A percentile compares a stretch with the other conserved stretches of the same genome.
Conservation (phyloP, 2,888 invertebrate species). For the Tenthredo scrophulariae region DNA sequence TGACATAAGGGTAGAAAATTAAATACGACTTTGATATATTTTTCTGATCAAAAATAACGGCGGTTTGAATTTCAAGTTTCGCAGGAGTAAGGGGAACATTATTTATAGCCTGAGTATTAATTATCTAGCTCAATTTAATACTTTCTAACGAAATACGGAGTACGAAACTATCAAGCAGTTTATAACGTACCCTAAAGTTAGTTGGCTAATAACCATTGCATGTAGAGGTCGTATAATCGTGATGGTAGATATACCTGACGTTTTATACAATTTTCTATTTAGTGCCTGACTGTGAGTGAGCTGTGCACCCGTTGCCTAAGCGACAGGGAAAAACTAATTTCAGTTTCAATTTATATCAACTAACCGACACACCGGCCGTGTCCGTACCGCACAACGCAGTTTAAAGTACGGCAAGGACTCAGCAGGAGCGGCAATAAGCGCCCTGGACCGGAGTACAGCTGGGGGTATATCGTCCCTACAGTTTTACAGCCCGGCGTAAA, state of each 20-base stretch:
- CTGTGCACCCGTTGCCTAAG: slow-evolving; percentile 2
- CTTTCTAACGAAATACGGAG: neutral
- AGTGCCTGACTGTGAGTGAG: neutral
- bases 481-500: neutral
- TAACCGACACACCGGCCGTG: neutral
- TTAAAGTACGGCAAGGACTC: slow-evolving; percentile 22
- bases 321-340: slow-evolving; percentile 28
- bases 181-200: neutral
- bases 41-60: no score
- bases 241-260: neutral
- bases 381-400: neutral
- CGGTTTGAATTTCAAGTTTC: no score
- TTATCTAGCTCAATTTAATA: neutral
- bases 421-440: neutral
- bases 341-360: slow-evolving; percentile 37
- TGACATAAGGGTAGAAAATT: no score
- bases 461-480: neutral
- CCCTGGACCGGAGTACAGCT: neutral
- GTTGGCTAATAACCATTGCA: slow-evolving; percentile 19
- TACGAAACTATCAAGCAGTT: neutral
- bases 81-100: no score
- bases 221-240: neutral
- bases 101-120: neutral
- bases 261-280: neutral
- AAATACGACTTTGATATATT: no score